A percentile compares a stretch with the other conserved stretches of the same genome.
Evolutionary conservation across 2,888 invertebrate genomes (phyloP).

Genomic region (Stenolophus ochropezus): DNA sequence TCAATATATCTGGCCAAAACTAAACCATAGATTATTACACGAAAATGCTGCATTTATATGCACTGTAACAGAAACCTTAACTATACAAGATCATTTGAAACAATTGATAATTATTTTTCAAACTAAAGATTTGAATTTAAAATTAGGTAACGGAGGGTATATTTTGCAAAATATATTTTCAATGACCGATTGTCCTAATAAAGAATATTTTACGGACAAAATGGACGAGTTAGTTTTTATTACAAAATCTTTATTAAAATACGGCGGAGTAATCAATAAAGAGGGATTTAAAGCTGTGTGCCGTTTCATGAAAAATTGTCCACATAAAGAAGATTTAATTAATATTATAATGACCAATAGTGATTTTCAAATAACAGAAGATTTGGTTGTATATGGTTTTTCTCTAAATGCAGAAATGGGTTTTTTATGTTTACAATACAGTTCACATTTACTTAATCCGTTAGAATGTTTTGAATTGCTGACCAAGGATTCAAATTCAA

Average conservation of each 20-base stretch:
- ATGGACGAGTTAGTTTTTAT: background rate
- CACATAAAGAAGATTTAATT: background rate
- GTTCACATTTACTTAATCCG: background rate
- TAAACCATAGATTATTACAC: background rate
- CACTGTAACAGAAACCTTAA: background rate
- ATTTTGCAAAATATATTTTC: background rate
- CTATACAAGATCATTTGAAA: background rate
- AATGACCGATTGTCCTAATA: background rate
- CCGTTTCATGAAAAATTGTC: background rate
- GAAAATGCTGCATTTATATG: background rate
- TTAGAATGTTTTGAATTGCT: background rate
- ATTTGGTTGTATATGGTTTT: background rate
- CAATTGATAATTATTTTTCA: background rate
- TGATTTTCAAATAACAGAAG: background rate
- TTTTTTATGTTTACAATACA: background rate
- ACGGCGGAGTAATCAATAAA: background rate
- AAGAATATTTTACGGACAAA: background rate
- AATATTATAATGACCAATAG: background rate
- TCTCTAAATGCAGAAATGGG: background rate
- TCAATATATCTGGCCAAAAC: conserved; percentile 10
- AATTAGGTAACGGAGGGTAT: background rate
- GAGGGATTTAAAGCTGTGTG: background rate
- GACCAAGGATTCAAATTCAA: background rate
- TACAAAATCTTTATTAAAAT: background rate
- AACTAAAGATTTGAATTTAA: background rate